Conservation (phyloP, 2,888 invertebrate genomes). For the Acrocyrtus sp. region DNA sequence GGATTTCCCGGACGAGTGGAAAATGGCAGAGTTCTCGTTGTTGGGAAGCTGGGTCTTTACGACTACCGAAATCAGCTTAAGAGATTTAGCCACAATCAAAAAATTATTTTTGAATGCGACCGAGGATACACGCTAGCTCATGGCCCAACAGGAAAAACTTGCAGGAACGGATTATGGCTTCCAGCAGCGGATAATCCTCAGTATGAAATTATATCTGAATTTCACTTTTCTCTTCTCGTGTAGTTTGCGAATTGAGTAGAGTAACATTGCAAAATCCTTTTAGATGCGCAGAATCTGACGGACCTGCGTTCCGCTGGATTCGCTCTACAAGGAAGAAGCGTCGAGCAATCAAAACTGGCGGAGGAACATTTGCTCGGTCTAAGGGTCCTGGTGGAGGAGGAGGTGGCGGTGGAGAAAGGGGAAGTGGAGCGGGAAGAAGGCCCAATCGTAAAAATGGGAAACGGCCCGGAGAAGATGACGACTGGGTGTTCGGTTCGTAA, state of each 20-base stretch:
- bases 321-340: slow-evolving; percentile 69
- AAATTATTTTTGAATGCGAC: slow-evolving; percentile 95
- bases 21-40: slow-evolving; percentile 93
- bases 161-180: slow-evolving; percentile 94
- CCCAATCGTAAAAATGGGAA: slow-evolving; percentile 45
- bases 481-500: slow-evolving; percentile 64
- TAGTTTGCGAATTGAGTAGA: too few relatives aligned
- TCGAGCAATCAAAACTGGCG: slow-evolving; percentile 56
- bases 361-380: slow-evolving; percentile 28
- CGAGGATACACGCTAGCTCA: slow-evolving; percentile 87
- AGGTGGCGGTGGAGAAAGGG: slow-evolving; percentile 20
- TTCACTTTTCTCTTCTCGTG: too few relatives aligned
- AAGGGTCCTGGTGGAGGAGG: slow-evolving; percentile 8
- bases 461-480: slow-evolving; percentile 60
- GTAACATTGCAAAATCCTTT: neutral
- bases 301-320: slow-evolving; percentile 86
- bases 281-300: slow-evolving; percentile 84
- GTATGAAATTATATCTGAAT: slow-evolving; percentile 55
- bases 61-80: slow-evolving; percentile 94
- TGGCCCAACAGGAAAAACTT: slow-evolving; percentile 94
- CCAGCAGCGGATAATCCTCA: slow-evolving; percentile 80
- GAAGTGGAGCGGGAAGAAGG: slow-evolving; percentile 14
- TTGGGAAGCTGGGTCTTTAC: slow-evolving; percentile 95
- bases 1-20: slow-evolving; percentile 92
- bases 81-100: slow-evolving; percentile 89